These are phyloP conservation scores for Mustela nigripes DNA, from an alignment of 2,113 vertebrate genomes.

Conservation along the genomic window DNA sequence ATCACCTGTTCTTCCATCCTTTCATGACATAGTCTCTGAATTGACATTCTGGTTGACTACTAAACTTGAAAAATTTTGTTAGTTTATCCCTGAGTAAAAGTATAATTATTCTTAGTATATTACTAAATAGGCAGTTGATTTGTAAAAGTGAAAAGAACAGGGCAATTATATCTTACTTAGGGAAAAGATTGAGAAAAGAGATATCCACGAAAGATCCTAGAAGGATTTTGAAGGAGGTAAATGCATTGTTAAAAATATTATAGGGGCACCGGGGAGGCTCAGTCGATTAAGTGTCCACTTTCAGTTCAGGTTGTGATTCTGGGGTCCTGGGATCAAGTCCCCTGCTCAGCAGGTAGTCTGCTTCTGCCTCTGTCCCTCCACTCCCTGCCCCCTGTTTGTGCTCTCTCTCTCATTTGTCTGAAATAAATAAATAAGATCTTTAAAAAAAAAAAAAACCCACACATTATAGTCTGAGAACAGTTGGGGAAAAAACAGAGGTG, in stretches of 20 bases:
- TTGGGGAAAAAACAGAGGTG: not conserved
- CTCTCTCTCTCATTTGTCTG: not conserved
- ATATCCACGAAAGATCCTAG: not conserved
- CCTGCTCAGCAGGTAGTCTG: not conserved
- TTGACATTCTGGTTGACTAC: not conserved
- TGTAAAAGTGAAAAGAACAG: conserved; percentile 11
- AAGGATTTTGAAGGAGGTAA: conserved; percentile 8
- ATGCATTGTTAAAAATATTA: not conserved
- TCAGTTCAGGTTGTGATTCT: not conserved
- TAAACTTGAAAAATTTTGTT: not conserved
- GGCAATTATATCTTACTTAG: not conserved
- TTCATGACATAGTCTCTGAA: not conserved
- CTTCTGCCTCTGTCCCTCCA: not conserved
- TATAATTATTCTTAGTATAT: not conserved
- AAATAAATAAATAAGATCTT: not conserved
- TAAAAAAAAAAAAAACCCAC: not conserved
- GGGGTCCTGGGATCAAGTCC: not conserved
- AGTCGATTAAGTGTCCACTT: not conserved
- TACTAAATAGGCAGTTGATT: not conserved
- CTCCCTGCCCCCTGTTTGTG: not conserved
- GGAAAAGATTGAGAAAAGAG: not conserved
- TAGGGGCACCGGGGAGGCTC: not conserved
- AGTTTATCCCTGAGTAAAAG: not conserved
- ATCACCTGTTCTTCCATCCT: not conserved
- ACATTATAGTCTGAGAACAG: too few species aligned